These are phyloP conservation scores for Poliocrania exsul DNA, from an alignment of 2,797 vertebrate genomes.

Conservation along the genomic window DNA sequence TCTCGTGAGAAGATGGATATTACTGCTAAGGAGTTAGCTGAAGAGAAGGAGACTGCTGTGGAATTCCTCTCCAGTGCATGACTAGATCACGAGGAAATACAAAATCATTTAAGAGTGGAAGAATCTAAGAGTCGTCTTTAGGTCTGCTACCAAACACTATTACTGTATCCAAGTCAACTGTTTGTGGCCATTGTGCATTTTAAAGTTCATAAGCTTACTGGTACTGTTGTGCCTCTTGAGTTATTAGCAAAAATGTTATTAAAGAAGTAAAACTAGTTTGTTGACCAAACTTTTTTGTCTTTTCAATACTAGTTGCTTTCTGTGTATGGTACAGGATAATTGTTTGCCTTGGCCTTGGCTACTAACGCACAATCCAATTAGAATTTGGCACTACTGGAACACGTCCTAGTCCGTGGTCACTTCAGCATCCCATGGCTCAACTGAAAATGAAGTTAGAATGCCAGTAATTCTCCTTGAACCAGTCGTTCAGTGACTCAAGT, in stretches of 20 bases:
- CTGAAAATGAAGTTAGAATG: not conserved
- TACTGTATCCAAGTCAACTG: conserved; percentile 55
- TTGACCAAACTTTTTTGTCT: conserved; percentile 54
- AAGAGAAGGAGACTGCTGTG: conserved; percentile 92
- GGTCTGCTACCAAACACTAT: conserved; percentile 70
- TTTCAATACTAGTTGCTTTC: conserved; percentile 49
- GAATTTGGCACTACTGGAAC: not conserved
- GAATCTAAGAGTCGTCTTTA: conserved; percentile 86
- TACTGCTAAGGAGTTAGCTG: conserved; percentile 90
- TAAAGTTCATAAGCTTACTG: conserved; percentile 59
- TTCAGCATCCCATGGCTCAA: not conserved
- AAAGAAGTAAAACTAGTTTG: conserved; percentile 68
- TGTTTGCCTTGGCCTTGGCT: conserved; percentile 30
- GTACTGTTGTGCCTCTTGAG: conserved; percentile 71
- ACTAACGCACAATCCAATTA: conserved; percentile 34
- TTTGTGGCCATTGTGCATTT: conserved; percentile 64
- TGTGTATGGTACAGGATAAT: conserved; percentile 16
- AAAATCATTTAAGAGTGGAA: conserved; percentile 68
- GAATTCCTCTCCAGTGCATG: conserved; percentile 85
- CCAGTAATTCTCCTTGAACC: not conserved
- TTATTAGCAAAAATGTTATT: conserved; percentile 65
- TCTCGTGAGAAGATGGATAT: conserved; percentile 91
- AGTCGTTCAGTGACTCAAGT: not conserved
- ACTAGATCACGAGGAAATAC: conserved; percentile 73
- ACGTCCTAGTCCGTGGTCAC: accelerated